Evolutionary conservation across 1,140 invertebrate genomes (phyloP).

Genomic region (Stegodyphus mimosarum): DNA sequence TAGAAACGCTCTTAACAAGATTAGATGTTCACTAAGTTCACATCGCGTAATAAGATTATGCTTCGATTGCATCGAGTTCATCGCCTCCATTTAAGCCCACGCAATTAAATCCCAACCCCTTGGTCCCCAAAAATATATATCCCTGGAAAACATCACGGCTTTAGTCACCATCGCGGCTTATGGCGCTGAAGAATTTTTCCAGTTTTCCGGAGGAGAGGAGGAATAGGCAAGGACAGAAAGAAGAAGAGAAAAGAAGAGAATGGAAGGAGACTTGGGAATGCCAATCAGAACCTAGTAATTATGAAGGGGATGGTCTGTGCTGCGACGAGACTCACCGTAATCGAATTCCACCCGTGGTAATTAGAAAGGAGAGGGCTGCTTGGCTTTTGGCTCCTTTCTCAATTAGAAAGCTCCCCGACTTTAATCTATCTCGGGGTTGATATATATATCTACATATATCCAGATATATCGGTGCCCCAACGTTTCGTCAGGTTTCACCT

Average conservation of each 20-base stretch:
- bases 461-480: slow-evolving; percentile 17
- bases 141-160: neutral
- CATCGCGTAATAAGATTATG: too few species aligned
- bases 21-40: too few species aligned
- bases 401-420: slow-evolving; percentile 56
- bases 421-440: slow-evolving; percentile 41
- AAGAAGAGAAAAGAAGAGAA: neutral
- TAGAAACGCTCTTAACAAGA: too few species aligned
- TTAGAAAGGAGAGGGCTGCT: slow-evolving; percentile 44
- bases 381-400: slow-evolving; percentile 51
- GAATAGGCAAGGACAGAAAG: neutral
- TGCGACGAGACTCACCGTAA: slow-evolving; percentile 11
- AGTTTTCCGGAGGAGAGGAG: neutral
- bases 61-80: too few species aligned
- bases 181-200: slow-evolving; percentile 1
- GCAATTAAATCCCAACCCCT: neutral
- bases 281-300: slow-evolving; percentile 58
- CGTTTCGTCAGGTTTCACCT: slow-evolving; percentile 41
- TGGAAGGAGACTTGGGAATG: slow-evolving; percentile 19
- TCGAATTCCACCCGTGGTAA: slow-evolving; percentile 54
- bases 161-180: slow-evolving; percentile 1
- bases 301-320: slow-evolving; percentile 18
- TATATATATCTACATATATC: slow-evolving; percentile 21
- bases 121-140: neutral
- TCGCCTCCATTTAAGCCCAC: neutral